Percentiles rank a stretch among this genome's conserved stretches.
These are phyloP conservation scores for Myxocyprinus asiaticus DNA, from an alignment of 2,113 vertebrate genomes.

Conservation along the genomic window DNA sequence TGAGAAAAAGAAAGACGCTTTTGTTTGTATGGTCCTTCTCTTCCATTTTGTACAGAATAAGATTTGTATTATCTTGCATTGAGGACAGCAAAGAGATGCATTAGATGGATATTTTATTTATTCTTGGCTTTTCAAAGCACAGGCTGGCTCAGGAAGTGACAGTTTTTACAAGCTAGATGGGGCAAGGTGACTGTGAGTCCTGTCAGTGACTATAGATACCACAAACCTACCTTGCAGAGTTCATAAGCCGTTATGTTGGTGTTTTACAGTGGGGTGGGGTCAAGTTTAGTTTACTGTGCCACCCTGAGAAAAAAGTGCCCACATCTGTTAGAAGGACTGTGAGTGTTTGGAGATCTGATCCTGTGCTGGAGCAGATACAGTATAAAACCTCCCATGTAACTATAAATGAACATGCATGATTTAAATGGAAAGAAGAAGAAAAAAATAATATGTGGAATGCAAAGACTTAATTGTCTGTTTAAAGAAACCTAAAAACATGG, in stretches of 20 bases:
- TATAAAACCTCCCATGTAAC: background rate
- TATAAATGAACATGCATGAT: background rate
- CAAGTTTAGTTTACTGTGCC: slow-evolving; percentile 40
- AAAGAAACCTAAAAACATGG: no score
- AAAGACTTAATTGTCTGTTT: no score
- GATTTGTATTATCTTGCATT: slow-evolving; percentile 18
- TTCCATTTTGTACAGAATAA: background rate
- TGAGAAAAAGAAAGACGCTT: background rate
- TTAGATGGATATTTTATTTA: slow-evolving; percentile 38
- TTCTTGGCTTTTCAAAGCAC: slow-evolving; percentile 1
- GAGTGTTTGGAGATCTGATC: no score
- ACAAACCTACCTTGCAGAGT: background rate
- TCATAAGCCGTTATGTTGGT: background rate
- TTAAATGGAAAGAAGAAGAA: background rate
- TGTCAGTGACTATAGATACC: slow-evolving; percentile 13
- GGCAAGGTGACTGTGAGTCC: background rate
- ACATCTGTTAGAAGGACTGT: no score
- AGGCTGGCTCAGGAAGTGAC: slow-evolving; percentile 19
- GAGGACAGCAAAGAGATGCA: slow-evolving; percentile 7
- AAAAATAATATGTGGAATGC: no score
- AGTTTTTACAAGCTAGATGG: slow-evolving; percentile 27
- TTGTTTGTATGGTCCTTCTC: background rate
- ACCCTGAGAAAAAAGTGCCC: background rate
- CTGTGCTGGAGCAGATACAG: background rate
- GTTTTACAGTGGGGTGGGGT: slow-evolving; percentile 40